Evolutionary conservation across 2,888 invertebrate genomes (phyloP), one percentile per base, ranked within the genome.

Genomic region (Diarsia rubi): DNA sequence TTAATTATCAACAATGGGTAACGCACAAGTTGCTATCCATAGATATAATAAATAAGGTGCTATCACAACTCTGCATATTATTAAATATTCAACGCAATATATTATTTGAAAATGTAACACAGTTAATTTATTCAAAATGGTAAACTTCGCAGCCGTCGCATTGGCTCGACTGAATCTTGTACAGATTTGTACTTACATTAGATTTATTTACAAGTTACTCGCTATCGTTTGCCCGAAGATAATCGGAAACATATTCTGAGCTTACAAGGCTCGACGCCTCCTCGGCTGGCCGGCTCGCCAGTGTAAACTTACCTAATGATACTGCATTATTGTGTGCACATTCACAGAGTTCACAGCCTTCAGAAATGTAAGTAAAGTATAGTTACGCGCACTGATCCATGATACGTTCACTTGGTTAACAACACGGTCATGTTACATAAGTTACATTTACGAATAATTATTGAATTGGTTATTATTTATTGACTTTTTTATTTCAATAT

Each of bases 201-300:
- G 65, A 78, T 85, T 80, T 88, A 88, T 87, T 81, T 87, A 87
- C 87, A 87, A 71, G 42, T 82, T 82, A 88, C 70, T 78, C 71
- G 65, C 81, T 85, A 86, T 79, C 87, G 82, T 65, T 85, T 82
- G 88, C 88, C 87, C 87, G 88, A 87, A 88, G 87, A 88, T 87
- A 78, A 86, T 86, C 77, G 74, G 75, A 73, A 79, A 85, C 79
- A 67, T 69, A 64, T 77, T 73, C 57, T 54, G 68, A 74, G 73
- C 73, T 75, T 21, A 63, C 52, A 72, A 66, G 73, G 80, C 65
- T 76, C 75, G 79, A 21, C 69, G 73, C 79, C 65, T 81, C 64
- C 77, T 67, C 47, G 75, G 81, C 65, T 73, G 74, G 70, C 16
- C 49, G 73, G 83, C 63, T 81, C 65, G 79, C 62, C 49, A 69